Evolutionary conservation across 2,888 invertebrate genomes (phyloP).

Genomic region (Cataglyphis cursor): DNA sequence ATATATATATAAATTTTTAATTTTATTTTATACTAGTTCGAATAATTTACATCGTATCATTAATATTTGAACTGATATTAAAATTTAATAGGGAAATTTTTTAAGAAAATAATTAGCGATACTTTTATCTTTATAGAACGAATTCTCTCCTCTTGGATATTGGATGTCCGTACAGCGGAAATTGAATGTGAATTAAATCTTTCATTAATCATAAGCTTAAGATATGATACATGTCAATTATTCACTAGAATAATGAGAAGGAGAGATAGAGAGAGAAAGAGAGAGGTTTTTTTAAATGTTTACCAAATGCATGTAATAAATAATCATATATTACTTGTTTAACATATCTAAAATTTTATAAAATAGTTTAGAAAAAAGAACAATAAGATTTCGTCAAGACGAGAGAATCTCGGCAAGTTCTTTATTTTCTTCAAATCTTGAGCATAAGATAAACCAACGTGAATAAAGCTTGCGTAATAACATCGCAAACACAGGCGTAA

Average conservation of each 20-base stretch:
- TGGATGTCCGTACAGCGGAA: not conserved
- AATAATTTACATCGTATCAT: not conserved
- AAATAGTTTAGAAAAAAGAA: not conserved
- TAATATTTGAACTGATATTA: not conserved
- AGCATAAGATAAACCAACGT: not conserved
- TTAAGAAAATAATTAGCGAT: not conserved
- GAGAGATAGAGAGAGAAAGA: not conserved
- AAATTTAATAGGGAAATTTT: not conserved
- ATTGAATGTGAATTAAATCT: not conserved
- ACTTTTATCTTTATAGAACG: not conserved
- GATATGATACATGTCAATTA: not conserved
- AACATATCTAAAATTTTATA: not conserved
- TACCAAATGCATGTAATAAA: too few species aligned
- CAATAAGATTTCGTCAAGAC: not conserved
- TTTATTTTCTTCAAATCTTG: not conserved
- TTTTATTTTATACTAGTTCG: not conserved
- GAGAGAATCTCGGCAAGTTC: not conserved
- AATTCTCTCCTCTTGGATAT: not conserved
- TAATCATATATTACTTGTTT: not conserved
- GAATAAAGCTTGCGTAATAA: not conserved
- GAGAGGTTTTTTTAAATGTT: not conserved
- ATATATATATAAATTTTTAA: not conserved
- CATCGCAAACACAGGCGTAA: slow-evolving; percentile 18
- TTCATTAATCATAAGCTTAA: not conserved
- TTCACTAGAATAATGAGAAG: not conserved